Evolutionary conservation across 2,797 vertebrate genomes (phyloP), one percentile per base, ranked within the genome.

Genomic region (Hirundo rustica): DNA sequence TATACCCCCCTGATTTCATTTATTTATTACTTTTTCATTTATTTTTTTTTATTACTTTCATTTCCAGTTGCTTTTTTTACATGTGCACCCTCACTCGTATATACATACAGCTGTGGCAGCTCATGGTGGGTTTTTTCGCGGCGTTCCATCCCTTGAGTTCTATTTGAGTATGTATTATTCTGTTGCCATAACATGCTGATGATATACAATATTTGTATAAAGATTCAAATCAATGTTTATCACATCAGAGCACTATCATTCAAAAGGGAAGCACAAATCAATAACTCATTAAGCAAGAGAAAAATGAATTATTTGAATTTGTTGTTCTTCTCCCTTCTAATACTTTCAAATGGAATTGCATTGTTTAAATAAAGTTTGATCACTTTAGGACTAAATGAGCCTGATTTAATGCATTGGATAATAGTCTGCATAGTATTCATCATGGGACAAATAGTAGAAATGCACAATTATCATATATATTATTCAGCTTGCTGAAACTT

Each of bases 241-340:
- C 57, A 40, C 78, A 91, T 71, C 83, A 86, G 62, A 78, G 20
- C 42, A 47, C 61, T 78, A 89, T 80, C 60, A 83, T 78, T 86
- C 42, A 70, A 81, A 74, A 62, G 10, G 47, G 83, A 92, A 84
- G 61, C 30, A 87, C 50, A 83, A 83, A 95, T 96, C 91, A 95
- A 93, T 95, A 96, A 92, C 95, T 87, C 68, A 92, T 96, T 92
- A 91, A 91, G 30, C 38, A 77, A 82, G 65, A 89, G 50, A 79
- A 44, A 92, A 94, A 85, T 51, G 5, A 89, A 79, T 84, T 1
- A 81, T 66, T 81, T 87, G 55, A 67, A 78, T 93, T 60, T 72
- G n/a, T 72, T 64, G 16, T 62, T 77, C 26, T 92, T 86, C 67
- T 91, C 18, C 7, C 21, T 13, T 54, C 62, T 89, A 88, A 88